Evolutionary conservation across 2,888 invertebrate genomes (phyloP).

Genomic region (Callyntrura sp.): DNA sequence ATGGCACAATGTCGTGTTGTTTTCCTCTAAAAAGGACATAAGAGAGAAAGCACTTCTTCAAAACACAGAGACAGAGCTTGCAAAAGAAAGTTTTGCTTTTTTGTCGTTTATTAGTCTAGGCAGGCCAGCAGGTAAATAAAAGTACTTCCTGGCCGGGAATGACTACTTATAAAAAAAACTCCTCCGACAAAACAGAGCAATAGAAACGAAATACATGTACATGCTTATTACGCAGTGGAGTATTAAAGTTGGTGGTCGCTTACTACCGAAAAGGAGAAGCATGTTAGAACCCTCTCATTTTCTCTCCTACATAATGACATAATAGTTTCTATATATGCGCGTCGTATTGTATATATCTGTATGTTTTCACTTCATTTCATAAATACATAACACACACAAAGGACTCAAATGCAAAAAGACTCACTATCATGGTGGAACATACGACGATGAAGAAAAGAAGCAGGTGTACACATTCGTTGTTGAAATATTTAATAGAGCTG

Average conservation of each 20-base stretch:
- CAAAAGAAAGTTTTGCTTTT: slow-evolving; percentile 7
- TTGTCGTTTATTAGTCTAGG: not conserved
- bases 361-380: slow-evolving; percentile 31
- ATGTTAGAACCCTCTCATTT: slow-evolving; percentile 17
- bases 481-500: slow-evolving; percentile 27
- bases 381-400: not conserved
- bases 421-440: too few species aligned
- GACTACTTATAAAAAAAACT: not conserved
- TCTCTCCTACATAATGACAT: too few species aligned
- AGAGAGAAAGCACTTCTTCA: slow-evolving; percentile 12
- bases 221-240: slow-evolving; percentile 23
- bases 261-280: slow-evolving; percentile 19
- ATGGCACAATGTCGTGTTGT: slow-evolving; percentile 30
- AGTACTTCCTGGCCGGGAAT: slow-evolving; percentile 21
- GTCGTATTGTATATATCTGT: not conserved
- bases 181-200: not conserved
- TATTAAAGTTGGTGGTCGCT: too few species aligned
- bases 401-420: not conserved
- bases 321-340: not conserved
- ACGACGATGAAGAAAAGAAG: not conserved
- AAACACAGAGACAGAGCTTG: not conserved
- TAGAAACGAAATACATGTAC: too few species aligned
- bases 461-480: not conserved
- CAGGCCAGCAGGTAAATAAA: not conserved
- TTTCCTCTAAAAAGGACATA: not conserved